Evolutionary conservation across 2,888 invertebrate species (phyloP).

Genomic region (Tetragnatha montana): DNA sequence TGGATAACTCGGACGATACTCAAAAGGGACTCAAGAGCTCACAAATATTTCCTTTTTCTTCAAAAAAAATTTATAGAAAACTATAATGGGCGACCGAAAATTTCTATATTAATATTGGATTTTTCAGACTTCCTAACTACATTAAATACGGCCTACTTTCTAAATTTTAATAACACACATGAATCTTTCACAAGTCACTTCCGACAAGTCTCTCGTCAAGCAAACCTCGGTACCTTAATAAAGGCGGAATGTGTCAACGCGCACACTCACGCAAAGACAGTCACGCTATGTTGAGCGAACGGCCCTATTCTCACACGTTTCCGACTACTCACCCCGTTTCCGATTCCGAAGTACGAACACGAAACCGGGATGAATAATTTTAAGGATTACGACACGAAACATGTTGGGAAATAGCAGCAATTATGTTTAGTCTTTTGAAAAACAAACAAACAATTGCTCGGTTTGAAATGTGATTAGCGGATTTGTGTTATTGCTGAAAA

Average conservation of each 20-base stretch:
- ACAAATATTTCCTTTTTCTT: no score
- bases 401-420: not conserved
- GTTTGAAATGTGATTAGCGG: not conserved
- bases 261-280: not conserved
- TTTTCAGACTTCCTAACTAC: no score
- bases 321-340: not conserved
- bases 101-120: no score
- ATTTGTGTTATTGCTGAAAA: not conserved
- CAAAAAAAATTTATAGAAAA: no score
- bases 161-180: not conserved
- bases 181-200: not conserved
- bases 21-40: no score
- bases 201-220: not conserved
- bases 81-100: no score
- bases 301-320: not conserved
- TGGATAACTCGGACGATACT: no score
- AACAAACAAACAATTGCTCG: not conserved
- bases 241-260: not conserved
- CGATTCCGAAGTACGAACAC: not conserved
- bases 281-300: not conserved
- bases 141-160: no score
- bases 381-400: not conserved
- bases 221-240: not conserved
- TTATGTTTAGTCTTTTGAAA: not conserved
- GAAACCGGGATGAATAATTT: constrained; percentile 1